These are phyloP conservation scores for Euzophera pinguis DNA, from an alignment of 2,888 invertebrate genomes.

Conservation along the genomic window DNA sequence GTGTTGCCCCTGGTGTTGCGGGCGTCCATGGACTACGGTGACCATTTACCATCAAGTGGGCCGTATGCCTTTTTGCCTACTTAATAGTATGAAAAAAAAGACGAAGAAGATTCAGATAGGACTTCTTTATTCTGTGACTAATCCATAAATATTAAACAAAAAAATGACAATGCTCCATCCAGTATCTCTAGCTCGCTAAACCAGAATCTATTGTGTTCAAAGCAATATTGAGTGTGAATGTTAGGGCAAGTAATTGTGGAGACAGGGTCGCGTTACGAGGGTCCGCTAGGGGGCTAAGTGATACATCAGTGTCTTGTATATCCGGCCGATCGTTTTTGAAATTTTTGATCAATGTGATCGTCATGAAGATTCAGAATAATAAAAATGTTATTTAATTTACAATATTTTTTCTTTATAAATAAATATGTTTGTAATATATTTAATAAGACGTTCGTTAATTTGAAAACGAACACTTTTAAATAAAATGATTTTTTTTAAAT, in stretches of 20 bases:
- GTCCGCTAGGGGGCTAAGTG: conserved; percentile 44
- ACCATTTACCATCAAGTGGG: no score
- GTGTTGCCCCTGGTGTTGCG: no score
- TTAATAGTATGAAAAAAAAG: no score
- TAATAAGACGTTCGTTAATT: no score
- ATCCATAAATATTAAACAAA: neutral
- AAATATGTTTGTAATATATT: no score
- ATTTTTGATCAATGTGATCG: conserved; percentile 9
- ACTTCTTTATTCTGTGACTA: no score
- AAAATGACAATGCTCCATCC: conserved; percentile 23
- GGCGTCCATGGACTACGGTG: no score
- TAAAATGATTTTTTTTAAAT: no score
- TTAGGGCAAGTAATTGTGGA: conserved; percentile 69
- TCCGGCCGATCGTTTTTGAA: conserved; percentile 35
- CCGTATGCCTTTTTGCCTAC: no score
- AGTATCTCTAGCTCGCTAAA: conserved; percentile 20
- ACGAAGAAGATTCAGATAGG: no score
- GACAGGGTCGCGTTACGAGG: conserved; percentile 61
- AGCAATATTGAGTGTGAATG: conserved; percentile 68
- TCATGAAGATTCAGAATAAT: neutral
- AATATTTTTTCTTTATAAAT: no score
- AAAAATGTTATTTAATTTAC: neutral
- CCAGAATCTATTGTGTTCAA: conserved; percentile 43
- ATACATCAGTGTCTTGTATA: conserved; percentile 63
- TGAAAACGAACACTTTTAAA: no score